These are phyloP conservation scores for Podarcis raffonei DNA, from an alignment of 2,113 vertebrate species.

Conservation along the genomic window DNA sequence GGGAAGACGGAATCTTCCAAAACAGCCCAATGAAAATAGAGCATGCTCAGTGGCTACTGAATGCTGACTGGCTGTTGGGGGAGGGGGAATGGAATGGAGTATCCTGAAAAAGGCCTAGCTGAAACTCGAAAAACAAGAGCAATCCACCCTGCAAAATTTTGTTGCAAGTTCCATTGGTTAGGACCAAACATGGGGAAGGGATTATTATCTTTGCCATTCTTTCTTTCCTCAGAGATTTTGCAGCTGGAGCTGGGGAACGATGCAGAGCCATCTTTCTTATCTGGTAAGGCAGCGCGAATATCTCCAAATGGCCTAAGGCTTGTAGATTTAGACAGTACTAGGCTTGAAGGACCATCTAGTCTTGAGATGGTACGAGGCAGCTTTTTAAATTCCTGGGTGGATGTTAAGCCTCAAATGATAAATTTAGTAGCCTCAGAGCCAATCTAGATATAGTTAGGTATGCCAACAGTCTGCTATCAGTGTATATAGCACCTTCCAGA, in stretches of 20 bases:
- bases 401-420: not conserved
- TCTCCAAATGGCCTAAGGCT: not conserved
- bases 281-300: not conserved
- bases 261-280: not conserved
- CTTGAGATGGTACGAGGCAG: not conserved
- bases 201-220: not conserved
- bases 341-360: not conserved
- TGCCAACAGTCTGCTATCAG: not conserved
- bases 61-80: not conserved
- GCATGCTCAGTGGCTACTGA: too few species aligned
- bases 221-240: slow-evolving; percentile 3
- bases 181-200: not conserved
- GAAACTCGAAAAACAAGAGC: not conserved
- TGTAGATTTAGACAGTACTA: not conserved
- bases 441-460: not conserved
- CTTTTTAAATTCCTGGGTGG: not conserved
- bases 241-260: not conserved
- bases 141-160: not conserved
- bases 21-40: not conserved
- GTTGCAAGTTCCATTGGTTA: not conserved
- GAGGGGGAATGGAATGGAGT: not conserved
- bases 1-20: not conserved
- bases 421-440: not conserved
- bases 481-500: not conserved
- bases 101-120: not conserved